Conservation (phyloP, 2,113 vertebrate species). For the Syngnathoides biaculeatus region DNA sequence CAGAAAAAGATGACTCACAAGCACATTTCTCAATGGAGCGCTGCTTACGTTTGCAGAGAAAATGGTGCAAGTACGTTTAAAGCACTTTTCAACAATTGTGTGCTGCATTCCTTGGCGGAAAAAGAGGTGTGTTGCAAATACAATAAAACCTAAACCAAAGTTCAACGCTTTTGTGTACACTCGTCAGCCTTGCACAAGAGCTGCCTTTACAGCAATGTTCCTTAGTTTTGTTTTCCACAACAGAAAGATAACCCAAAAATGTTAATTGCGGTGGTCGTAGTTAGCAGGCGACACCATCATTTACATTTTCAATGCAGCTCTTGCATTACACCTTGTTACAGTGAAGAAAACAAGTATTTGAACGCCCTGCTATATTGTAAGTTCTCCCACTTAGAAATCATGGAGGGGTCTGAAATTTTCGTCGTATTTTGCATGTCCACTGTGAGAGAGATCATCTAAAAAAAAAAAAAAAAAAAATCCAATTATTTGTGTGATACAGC, state of each 20-base stretch:
- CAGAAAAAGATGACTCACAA: conserved; percentile 33
- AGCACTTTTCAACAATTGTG: not conserved
- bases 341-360: too few species aligned
- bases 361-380: too few species aligned
- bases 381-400: too few species aligned
- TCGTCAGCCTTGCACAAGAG: not conserved
- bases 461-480: too few species aligned
- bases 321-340: not conserved
- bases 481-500: too few species aligned
- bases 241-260: not conserved
- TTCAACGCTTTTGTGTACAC: conserved; percentile 1
- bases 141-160: not conserved
- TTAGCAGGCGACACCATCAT: not conserved
- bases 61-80: not conserved
- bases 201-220: not conserved
- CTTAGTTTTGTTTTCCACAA: not conserved
- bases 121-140: conserved; percentile 3
- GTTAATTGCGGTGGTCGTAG: not conserved
- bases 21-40: conserved; percentile 7
- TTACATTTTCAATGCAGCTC: not conserved
- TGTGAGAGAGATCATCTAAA: too few species aligned
- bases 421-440: too few species aligned
- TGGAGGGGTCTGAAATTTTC: too few species aligned
- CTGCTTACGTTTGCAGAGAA: conserved; percentile 11
- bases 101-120: not conserved